phyloP scores from a whole-genome alignment of 2,888 invertebrate species.

The Cybosia mesomella region DNA sequence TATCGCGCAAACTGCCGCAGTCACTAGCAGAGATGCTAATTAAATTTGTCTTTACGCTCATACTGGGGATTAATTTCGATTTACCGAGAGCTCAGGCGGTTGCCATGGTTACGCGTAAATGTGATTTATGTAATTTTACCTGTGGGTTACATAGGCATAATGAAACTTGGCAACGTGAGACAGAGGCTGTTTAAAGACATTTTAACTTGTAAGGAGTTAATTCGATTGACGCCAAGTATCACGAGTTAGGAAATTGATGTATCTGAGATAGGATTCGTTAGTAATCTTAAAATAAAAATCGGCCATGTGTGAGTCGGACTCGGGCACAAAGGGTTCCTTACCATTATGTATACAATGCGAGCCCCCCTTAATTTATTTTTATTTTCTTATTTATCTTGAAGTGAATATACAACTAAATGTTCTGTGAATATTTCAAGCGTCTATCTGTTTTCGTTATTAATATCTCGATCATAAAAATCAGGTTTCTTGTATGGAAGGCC shows the following conservation, averaged over 20 bases:
- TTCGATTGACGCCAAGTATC: constrained; percentile 11
- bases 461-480: too few relatives aligned
- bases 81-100: constrained; percentile 46
- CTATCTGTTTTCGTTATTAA: too few relatives aligned
- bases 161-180: constrained; percentile 5
- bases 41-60: constrained; percentile 72
- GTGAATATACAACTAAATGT: too few relatives aligned
- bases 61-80: constrained; percentile 65
- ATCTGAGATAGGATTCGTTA: neutral
- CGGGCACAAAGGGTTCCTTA: too few relatives aligned
- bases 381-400: too few relatives aligned
- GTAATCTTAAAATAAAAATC: neutral
- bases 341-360: too few relatives aligned
- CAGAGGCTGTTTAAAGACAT: constrained; percentile 7
- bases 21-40: constrained; percentile 61
- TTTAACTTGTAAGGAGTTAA: constrained; percentile 14
- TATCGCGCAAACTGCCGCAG: constrained; percentile 47
- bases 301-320: too few relatives aligned
- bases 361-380: too few relatives aligned
- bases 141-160: constrained; percentile 37
- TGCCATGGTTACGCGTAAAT: constrained; percentile 48
- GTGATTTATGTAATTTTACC: constrained; percentile 50
- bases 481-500: too few relatives aligned
- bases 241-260: neutral
- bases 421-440: too few relatives aligned